Conservation (phyloP, 2,113 vertebrate genomes). For the Otus sunia region DNA sequence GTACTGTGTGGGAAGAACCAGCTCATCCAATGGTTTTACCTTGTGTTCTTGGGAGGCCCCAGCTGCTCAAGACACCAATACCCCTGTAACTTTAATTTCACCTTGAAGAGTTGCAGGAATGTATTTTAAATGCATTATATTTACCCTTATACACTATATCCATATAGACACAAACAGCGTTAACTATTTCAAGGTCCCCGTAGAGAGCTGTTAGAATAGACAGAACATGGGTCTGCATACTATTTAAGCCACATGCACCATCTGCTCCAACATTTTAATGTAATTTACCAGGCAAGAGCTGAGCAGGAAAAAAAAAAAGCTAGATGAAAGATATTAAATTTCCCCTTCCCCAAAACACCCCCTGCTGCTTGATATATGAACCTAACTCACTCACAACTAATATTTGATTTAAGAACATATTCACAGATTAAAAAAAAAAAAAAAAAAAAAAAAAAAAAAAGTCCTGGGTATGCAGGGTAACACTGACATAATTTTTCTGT, state of each 20-base stretch:
- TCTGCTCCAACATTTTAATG: conserved; percentile 59
- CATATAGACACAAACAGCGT: neutral
- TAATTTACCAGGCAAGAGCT: conserved; percentile 38
- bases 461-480: neutral
- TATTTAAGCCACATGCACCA: conserved; percentile 42
- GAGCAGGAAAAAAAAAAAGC: neutral
- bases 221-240: conserved; percentile 32
- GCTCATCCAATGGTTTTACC: neutral
- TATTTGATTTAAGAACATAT: conserved; percentile 28
- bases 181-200: conserved; percentile 53
- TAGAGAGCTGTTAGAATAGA: conserved; percentile 26
- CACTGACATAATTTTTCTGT: neutral
- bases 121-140: conserved; percentile 23
- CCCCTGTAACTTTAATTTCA: conserved; percentile 2
- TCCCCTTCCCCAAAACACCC: neutral
- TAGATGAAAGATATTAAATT: conserved; percentile 35
- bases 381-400: conserved; percentile 14
- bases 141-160: neutral
- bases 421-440: neutral
- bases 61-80: neutral
- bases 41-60: neutral
- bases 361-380: conserved; percentile 49
- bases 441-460: neutral
- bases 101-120: neutral
- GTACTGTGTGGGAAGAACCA: neutral